Evolutionary conservation across 2,113 vertebrate genomes (phyloP), one percentile per base, ranked within the genome.

Genomic region (Leptosomus discolor): DNA sequence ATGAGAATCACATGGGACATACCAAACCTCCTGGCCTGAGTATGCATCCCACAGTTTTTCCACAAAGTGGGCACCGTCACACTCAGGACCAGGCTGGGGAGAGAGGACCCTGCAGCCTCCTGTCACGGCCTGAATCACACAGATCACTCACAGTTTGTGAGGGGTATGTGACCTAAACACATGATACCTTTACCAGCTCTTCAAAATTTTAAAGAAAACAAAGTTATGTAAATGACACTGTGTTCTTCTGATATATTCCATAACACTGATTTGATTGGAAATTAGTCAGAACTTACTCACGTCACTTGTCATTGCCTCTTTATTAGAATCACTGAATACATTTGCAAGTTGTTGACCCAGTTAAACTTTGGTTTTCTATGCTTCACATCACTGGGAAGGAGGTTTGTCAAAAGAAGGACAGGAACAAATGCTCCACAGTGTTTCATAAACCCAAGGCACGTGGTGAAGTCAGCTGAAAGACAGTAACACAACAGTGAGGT

Each of bases 331-430:
- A 48, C 46, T 86, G 83, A 92, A 88, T 94, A 88, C 15, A 91
- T 95, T 93, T 96, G 50, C 46, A 74, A 85, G 68, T 50, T 81
- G 58, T 90, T 85, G 82, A 92, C 84, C 48, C 68, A 87, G 37
- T 96, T 92, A 91, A 93, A 65, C 41, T 64, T 57, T 80, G 22
- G 15, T 48, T 94, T 94, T 94, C 88, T 94, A 16, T 63, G 32
- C 41, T 34, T 95, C 13, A 14, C 26, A 58, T 84, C 21, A 16
- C 37, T 56, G 60, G 57, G 51, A 89, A 91, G 54, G 34, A 89
- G 65, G 8, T 60, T 76, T 53, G 56, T 50, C 48, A 21, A 50
- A 50, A 50, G 48, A 21, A 50, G 53, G 43, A 94, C 86, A 80
- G 30, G 39, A 83, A 36, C 17, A 63, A 90, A 58, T 45, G 21